Percentiles rank a stretch among this genome's conserved stretches.
These are phyloP conservation scores for Epiblema foenella DNA, from an alignment of 2,888 invertebrate species.

Conservation along the genomic window DNA sequence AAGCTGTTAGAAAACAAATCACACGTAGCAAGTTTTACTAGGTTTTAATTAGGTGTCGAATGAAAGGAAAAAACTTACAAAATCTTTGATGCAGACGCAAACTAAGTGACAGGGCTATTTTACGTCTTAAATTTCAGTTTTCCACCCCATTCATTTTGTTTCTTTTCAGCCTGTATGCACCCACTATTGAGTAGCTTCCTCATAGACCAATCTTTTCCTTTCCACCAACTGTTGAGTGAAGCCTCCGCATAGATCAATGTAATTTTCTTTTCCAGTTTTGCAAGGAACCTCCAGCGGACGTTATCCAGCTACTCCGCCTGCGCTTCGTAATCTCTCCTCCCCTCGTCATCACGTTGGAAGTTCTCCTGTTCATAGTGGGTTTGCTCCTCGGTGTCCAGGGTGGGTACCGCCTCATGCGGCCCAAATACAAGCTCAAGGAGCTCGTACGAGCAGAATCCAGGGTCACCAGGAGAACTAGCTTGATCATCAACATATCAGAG, in stretches of 20 bases:
- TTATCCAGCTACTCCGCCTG: conserved; percentile 74
- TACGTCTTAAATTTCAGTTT: too few relatives aligned
- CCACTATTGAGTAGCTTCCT: too few relatives aligned
- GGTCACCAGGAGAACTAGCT: conserved; percentile 48
- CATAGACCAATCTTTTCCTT: too few relatives aligned
- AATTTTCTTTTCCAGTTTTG: conserved; percentile 63
- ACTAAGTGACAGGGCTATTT: too few relatives aligned
- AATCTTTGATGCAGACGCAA: too few relatives aligned
- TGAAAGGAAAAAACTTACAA: too few relatives aligned
- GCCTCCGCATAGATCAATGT: not conserved
- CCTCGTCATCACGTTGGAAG: conserved; percentile 72
- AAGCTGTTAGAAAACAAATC: too few relatives aligned
- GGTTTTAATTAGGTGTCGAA: too few relatives aligned
- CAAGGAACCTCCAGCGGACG: conserved; percentile 68
- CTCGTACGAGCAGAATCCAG: conserved; percentile 49
- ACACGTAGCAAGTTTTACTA: too few relatives aligned
- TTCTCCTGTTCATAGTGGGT: conserved; percentile 77
- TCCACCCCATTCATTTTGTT: too few relatives aligned
- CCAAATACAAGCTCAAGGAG: conserved; percentile 64
- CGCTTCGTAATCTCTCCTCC: conserved; percentile 82
- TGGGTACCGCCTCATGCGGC: conserved; percentile 65
- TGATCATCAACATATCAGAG: conserved; percentile 62
- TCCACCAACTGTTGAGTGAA: too few relatives aligned
- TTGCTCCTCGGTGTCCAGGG: conserved; percentile 72
- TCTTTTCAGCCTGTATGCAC: too few relatives aligned